These are phyloP conservation scores for Neodiprion fabricii DNA, from an alignment of 1,140 invertebrate genomes.

Conservation along the genomic window DNA sequence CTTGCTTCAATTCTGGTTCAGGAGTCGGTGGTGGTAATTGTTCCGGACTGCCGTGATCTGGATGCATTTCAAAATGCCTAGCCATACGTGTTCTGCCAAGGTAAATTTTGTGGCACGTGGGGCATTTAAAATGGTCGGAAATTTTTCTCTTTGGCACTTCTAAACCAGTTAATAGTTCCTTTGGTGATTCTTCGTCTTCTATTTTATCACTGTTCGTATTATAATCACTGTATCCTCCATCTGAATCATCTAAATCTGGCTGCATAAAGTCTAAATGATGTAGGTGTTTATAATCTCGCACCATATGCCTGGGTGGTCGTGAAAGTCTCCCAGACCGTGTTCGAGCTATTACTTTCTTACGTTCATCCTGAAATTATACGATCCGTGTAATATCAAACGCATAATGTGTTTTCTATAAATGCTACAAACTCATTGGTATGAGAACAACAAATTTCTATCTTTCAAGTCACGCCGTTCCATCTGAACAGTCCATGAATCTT, in stretches of 20 bases:
- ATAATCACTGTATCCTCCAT: slow-evolving; percentile 73
- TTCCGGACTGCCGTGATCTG: slow-evolving; percentile 66
- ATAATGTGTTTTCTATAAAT: no score
- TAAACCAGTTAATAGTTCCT: slow-evolving; percentile 52
- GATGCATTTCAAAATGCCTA: slow-evolving; percentile 69
- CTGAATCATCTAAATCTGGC: slow-evolving; percentile 68
- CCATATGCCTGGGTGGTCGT: slow-evolving; percentile 72
- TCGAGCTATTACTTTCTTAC: slow-evolving; percentile 66
- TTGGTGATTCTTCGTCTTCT: slow-evolving; percentile 46
- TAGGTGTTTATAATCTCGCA: slow-evolving; percentile 72
- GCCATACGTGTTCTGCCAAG: slow-evolving; percentile 63
- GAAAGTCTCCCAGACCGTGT: slow-evolving; percentile 71
- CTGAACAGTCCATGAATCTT: slow-evolving; percentile 1
- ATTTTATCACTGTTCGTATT: slow-evolving; percentile 62
- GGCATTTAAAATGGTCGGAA: slow-evolving; percentile 64
- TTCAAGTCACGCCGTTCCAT: no score
- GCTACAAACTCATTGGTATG: no score
- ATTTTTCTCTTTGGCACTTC: slow-evolving; percentile 62
- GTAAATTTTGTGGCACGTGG: slow-evolving; percentile 67
- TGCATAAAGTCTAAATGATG: slow-evolving; percentile 68
- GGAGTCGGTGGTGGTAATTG: slow-evolving; percentile 51
- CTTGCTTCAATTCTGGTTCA: slow-evolving; percentile 45
- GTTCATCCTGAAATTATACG: slow-evolving; percentile 56
- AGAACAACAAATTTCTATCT: background rate
- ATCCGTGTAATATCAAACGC: no score